phyloP scores from a whole-genome alignment of 53 echinoderm and acorn worm species.

The Stichopus horrens region DNA sequence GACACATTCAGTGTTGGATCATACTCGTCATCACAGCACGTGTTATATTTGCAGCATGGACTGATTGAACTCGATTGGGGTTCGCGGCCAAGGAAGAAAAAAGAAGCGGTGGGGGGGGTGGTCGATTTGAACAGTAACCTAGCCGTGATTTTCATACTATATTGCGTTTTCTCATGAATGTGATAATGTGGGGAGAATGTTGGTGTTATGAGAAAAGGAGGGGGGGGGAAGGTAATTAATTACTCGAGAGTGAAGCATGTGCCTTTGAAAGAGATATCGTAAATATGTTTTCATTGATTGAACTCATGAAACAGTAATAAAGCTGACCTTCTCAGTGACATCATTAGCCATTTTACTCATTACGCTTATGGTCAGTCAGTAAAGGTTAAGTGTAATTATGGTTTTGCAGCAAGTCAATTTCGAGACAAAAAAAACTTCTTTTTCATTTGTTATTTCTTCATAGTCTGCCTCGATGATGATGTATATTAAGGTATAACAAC shows the following conservation, averaged over 20 bases:
- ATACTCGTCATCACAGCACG: too few species aligned
- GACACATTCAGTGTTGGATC: too few species aligned
- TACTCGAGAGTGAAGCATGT: not conserved
- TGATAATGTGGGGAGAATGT: too few species aligned
- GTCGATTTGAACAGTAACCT: too few species aligned
- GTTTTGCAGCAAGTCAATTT: not conserved
- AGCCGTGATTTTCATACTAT: too few species aligned
- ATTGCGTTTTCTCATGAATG: too few species aligned
- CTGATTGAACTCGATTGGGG: too few species aligned
- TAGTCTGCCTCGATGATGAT: not conserved
- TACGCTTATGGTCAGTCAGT: not conserved
- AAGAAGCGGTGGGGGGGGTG: too few species aligned
- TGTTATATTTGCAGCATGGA: too few species aligned
- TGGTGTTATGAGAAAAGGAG: too few species aligned
- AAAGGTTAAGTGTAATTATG: not conserved
- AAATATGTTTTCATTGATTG: not conserved
- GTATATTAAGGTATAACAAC: not conserved
- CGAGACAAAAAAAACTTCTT: constrained; percentile 1
- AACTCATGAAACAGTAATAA: not conserved
- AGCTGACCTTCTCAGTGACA: not conserved
- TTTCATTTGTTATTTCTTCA: not conserved
- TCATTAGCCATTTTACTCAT: not conserved
- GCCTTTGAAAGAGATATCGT: not conserved
- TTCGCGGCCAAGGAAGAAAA: too few species aligned
- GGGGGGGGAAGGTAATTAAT: too few species aligned